Conservation (phyloP, 2,888 invertebrate genomes). For the Amiota communis region DNA sequence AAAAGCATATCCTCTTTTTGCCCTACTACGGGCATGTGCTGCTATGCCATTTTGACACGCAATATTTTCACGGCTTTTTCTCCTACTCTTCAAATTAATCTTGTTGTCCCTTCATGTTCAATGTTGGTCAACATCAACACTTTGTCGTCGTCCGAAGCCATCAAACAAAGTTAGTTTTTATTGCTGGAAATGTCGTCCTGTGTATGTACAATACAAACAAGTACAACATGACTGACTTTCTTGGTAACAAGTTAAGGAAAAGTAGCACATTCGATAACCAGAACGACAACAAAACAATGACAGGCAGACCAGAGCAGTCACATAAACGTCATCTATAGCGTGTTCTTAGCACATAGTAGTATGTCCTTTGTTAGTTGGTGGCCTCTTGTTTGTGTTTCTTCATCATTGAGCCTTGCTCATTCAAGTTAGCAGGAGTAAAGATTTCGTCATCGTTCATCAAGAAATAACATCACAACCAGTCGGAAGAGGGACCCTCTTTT, state of each 20-base stretch:
- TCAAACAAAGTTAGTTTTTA: constrained; percentile 26
- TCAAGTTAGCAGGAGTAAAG: constrained; percentile 31
- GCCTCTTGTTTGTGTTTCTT: constrained; percentile 22
- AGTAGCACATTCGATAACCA: no score
- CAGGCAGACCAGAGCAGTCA: background rate
- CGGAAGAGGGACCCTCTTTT: background rate
- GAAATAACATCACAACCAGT: constrained; percentile 14
- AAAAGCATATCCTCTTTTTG: no score
- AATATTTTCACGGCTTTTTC: no score
- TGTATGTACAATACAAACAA: background rate
- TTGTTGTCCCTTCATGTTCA: background rate
- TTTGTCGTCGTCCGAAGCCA: constrained; percentile 4
- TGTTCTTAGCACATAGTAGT: constrained; percentile 33
- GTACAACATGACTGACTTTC: background rate
- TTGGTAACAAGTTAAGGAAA: background rate
- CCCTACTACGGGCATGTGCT: no score
- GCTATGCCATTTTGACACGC: no score
- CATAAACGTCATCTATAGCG: constrained; percentile 45
- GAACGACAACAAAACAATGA: background rate
- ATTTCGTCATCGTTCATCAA: constrained; percentile 59
- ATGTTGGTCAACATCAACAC: constrained; percentile 1
- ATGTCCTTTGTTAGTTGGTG: background rate
- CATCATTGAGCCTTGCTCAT: constrained; percentile 28
- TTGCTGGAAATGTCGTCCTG: constrained; percentile 7
- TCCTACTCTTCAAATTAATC: background rate